Evolutionary conservation across 35 echinoderm and acorn worm species (phyloP), one percentile per base, ranked within the genome.

Genomic region (Chiridota heheva): DNA sequence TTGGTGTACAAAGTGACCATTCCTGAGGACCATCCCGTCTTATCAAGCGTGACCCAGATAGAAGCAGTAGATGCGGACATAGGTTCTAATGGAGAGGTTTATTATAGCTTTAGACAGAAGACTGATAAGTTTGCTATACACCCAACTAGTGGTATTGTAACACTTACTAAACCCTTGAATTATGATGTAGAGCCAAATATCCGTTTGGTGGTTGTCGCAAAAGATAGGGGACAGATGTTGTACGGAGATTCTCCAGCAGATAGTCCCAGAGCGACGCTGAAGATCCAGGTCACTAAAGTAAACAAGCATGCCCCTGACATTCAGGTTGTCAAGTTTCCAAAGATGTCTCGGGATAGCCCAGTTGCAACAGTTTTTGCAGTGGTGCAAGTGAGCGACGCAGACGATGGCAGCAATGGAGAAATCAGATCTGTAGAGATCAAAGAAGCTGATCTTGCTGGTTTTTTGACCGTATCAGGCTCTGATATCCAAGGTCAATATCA

Each of bases 71-170:
- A 98, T 70, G 90, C 95, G 15, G 95, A 98, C 48, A 81, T 81
- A 33, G 95, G 95, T 31, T 91, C 77, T 40, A 98, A 98, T 59
- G 95, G 89, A n/a, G 95, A 98, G 63, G 85, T 98, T 36, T 98
- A 98, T 53, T 98, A 98, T 48, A 90, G 89, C 64, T 87, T 98
- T 42, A 80, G 84, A 29, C 63, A 70, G 63, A 45, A 81, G 24
- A 88, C 89, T 36, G 74, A 91, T 51, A 29, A 64, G 32, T 98
- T 98, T 92, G 95, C 89, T 24, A 98, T 98, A n/a, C 95, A 98
- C 58, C 90, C 95, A 15, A 92, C 95, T 35, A 98, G 89, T 80
- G 95, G 95, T 16, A 89, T 88, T 12, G 89, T 98, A 6, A 88
- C 89, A 7, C 58, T 98, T 16, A 98, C 95, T 13, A 88, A 86